A percentile compares a stretch with the other conserved stretches of the same genome.
These are phyloP conservation scores for Leucophora obtusa DNA, from an alignment of 2,888 invertebrate genomes.

Conservation along the genomic window DNA sequence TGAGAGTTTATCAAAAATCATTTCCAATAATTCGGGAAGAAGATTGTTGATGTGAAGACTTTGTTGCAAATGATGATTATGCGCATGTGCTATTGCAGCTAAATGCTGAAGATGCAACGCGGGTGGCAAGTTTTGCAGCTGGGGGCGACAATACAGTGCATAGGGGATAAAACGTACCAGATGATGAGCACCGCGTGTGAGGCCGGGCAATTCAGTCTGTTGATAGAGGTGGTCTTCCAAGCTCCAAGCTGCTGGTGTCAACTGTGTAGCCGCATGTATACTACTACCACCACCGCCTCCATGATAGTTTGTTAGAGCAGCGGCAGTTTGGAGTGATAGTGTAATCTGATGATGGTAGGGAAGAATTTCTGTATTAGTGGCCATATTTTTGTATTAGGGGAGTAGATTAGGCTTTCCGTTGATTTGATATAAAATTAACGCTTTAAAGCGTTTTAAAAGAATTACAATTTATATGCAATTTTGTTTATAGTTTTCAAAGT, in stretches of 20 bases:
- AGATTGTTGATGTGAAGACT: slow-evolving; percentile 89
- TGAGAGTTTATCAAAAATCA: slow-evolving; percentile 93
- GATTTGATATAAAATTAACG: slow-evolving; percentile 18
- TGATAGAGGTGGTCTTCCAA: slow-evolving; percentile 76
- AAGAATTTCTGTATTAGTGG: slow-evolving; percentile 77
- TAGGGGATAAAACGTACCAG: slow-evolving; percentile 81
- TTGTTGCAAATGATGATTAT: slow-evolving; percentile 75
- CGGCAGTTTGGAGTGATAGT: slow-evolving; percentile 76
- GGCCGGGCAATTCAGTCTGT: slow-evolving; percentile 78
- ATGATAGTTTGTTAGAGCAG: slow-evolving; percentile 75
- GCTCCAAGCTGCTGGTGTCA: slow-evolving; percentile 69
- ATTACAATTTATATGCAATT: neutral
- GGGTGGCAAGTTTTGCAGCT: slow-evolving; percentile 75
- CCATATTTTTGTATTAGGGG: slow-evolving; percentile 66
- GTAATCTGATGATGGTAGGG: slow-evolving; percentile 78
- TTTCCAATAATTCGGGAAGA: slow-evolving; percentile 94
- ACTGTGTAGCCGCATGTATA: slow-evolving; percentile 68
- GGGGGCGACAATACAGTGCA: slow-evolving; percentile 84
- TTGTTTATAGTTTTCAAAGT: slow-evolving; percentile 4
- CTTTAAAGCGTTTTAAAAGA: slow-evolving; percentile 30
- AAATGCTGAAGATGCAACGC: slow-evolving; percentile 75
- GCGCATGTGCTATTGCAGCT: slow-evolving; percentile 74
- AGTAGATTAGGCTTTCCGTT: neutral
- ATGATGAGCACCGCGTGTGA: slow-evolving; percentile 77
- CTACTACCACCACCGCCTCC: slow-evolving; percentile 72